A percentile compares a stretch with the other conserved stretches of the same genome.
Evolutionary conservation across 2,797 vertebrate species (phyloP).

Genomic region (Poecilia velifera): DNA sequence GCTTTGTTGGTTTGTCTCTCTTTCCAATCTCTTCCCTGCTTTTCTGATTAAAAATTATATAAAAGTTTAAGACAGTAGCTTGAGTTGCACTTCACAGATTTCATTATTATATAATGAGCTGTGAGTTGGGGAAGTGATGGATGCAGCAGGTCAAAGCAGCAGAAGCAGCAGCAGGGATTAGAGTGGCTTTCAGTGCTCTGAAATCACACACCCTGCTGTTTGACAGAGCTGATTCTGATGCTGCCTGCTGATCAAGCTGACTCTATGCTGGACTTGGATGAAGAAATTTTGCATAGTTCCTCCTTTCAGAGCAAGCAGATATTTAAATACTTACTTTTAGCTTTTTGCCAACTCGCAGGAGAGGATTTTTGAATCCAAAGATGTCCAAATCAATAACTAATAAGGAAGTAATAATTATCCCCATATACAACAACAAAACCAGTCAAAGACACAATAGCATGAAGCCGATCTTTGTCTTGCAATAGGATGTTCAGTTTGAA

Average conservation of each 20-base stretch:
- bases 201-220: not conserved
- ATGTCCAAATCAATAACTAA: conserved; percentile 19
- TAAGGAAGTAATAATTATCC: not conserved
- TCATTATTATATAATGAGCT: conserved; percentile 9
- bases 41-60: not conserved
- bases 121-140: not conserved
- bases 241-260: conserved; percentile 12
- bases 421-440: not conserved
- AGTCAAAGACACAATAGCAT: not conserved
- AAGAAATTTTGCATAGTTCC: conserved; percentile 10
- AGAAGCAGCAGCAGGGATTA: conserved; percentile 23
- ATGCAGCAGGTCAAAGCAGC: conserved; percentile 35
- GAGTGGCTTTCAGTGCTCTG: conserved; percentile 21
- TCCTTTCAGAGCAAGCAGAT: not conserved
- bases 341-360: conserved; percentile 10
- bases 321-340: not conserved
- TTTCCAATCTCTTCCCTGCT: not conserved
- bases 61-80: not conserved
- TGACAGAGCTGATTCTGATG: conserved; percentile 30
- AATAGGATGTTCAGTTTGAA: not conserved
- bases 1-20: not conserved
- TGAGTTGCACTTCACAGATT: conserved; percentile 14
- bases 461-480: not conserved
- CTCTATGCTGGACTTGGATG: conserved; percentile 29
- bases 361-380: conserved; percentile 19